A percentile compares a stretch with the other conserved stretches of the same genome.
phyloP scores from a whole-genome alignment of 2,888 invertebrate genomes.

The Eupithecia vulgata region DNA sequence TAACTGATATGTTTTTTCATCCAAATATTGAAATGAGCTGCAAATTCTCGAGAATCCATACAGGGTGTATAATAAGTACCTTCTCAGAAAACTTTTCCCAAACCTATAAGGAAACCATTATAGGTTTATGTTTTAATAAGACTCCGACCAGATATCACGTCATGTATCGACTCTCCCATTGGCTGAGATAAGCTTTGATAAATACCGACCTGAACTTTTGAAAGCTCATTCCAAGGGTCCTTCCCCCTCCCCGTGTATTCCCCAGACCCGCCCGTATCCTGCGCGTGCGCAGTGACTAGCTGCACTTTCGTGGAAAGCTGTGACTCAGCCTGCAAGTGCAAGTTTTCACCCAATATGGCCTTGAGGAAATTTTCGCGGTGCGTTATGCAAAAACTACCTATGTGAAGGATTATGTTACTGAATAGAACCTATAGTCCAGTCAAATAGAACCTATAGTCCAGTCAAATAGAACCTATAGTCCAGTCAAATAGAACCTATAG shows the following conservation, averaged over 20 bases:
- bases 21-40: slow-evolving; percentile 4
- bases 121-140: slow-evolving; percentile 17
- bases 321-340: slow-evolving; percentile 14
- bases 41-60: slow-evolving; percentile 14
- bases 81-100: slow-evolving; percentile 32
- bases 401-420: not conserved
- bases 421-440: not conserved
- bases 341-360: slow-evolving; percentile 23
- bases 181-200: not conserved
- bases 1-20: not conserved
- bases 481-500: too few relatives aligned
- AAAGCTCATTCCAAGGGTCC: not conserved
- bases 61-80: slow-evolving; percentile 21
- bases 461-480: too few relatives aligned
- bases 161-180: slow-evolving; percentile 11
- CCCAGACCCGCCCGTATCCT: not conserved
- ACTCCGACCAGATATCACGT: slow-evolving; percentile 26
- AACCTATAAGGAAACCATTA: too few relatives aligned
- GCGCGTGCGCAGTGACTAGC: not conserved
- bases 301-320: slow-evolving; percentile 20
- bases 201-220: not conserved
- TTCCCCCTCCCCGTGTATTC: not conserved
- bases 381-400: not conserved
- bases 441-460: too few relatives aligned
- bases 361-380: slow-evolving; percentile 4